These are phyloP conservation scores for Pogonomyrmex californicus DNA, from an alignment of 1,140 invertebrate genomes.

Conservation along the genomic window DNA sequence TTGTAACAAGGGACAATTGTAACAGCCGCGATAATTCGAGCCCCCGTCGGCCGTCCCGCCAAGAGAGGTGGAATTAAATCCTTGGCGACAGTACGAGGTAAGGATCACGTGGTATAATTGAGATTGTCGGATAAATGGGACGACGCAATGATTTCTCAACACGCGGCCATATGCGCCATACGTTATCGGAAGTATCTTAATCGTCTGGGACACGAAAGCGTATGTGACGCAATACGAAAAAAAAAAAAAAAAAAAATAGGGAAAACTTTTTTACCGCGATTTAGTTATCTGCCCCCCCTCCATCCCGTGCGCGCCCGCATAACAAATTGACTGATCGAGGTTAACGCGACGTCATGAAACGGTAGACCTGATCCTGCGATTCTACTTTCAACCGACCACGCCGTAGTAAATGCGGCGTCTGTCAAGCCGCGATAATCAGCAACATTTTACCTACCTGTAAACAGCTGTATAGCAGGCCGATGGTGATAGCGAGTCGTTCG, in stretches of 20 bases:
- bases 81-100: constrained; percentile 29
- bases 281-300: not conserved
- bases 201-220: constrained; percentile 21
- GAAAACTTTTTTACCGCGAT: not conserved
- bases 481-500: not conserved
- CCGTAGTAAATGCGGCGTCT: constrained; percentile 20
- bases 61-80: constrained; percentile 22
- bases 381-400: not conserved
- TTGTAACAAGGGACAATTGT: constrained; percentile 54
- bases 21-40: constrained; percentile 49
- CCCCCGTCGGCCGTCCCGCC: not conserved
- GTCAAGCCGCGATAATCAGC: constrained; percentile 54
- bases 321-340: constrained; percentile 30
- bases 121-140: constrained; percentile 40
- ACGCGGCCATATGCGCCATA: not conserved
- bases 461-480: constrained; percentile 33
- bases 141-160: constrained; percentile 5
- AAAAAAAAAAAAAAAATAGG: not conserved
- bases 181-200: constrained; percentile 16
- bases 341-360: constrained; percentile 7
- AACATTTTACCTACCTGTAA: constrained; percentile 61
- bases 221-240: not conserved
- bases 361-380: constrained; percentile 24
- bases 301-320: too few relatives aligned
- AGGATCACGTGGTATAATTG: constrained; percentile 40